These are phyloP conservation scores for Sciurus niger DNA, from an alignment of 2,113 vertebrate genomes.

Conservation along the genomic window DNA sequence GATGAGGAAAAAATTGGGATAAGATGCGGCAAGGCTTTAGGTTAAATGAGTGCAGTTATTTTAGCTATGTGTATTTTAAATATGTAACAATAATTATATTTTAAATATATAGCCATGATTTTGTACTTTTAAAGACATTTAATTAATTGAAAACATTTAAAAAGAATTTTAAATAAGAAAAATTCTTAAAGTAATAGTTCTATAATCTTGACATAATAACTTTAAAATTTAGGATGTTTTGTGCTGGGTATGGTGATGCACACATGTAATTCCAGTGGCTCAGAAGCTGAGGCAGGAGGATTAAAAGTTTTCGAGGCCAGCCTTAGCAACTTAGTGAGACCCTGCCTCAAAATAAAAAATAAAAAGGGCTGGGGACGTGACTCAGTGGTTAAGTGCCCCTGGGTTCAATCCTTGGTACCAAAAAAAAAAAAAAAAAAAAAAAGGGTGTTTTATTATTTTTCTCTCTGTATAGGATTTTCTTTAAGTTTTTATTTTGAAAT, in stretches of 20 bases:
- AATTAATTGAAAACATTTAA: conserved; percentile 38
- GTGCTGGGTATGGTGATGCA: no score
- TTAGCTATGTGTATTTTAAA: conserved; percentile 6
- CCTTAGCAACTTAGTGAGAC: no score
- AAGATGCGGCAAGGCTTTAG: not conserved
- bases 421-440: no score
- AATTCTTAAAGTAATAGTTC: conserved; percentile 35
- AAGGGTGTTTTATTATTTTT: conserved; percentile 39
- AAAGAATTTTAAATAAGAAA: conserved; percentile 58
- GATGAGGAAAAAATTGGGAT: not conserved
- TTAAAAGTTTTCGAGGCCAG: no score
- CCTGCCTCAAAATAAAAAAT: no score
- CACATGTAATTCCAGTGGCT: no score
- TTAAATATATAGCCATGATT: not conserved
- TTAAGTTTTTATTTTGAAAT: conserved; percentile 29
- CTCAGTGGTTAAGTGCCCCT: no score
- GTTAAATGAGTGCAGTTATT: not conserved
- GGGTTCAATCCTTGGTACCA: no score
- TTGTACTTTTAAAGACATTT: not conserved
- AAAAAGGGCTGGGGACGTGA: no score
- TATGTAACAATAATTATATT: not conserved
- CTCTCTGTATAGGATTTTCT: not conserved
- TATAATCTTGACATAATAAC: conserved; percentile 14
- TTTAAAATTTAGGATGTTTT: conserved; percentile 34
- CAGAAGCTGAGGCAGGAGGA: no score